phyloP scores from a whole-genome alignment of 2,797 vertebrate species.

The Anabacerthia variegaticeps region DNA sequence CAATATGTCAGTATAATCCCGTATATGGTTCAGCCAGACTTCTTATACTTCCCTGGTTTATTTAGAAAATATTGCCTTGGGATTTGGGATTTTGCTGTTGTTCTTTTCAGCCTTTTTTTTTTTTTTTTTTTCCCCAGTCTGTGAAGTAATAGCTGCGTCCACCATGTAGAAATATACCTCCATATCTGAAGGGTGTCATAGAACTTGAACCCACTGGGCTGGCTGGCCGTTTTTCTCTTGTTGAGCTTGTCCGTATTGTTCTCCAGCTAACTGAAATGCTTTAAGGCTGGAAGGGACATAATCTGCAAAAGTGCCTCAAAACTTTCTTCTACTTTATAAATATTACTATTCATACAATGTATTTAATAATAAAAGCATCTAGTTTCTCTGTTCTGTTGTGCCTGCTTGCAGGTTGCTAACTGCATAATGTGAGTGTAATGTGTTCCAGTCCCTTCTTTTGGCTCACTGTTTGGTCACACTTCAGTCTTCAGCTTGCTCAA shows the following conservation, averaged over 20 bases:
- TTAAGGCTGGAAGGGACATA: not conserved
- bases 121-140: not conserved
- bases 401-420: not conserved
- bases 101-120: not conserved
- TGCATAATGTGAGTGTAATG: not conserved
- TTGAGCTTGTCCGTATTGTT: not conserved
- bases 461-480: not conserved
- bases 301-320: not conserved
- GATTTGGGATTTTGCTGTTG: not conserved
- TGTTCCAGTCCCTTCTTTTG: not conserved
- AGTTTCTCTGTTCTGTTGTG: not conserved
- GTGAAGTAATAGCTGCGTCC: not conserved
- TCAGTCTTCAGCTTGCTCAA: not conserved
- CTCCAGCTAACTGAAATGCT: not conserved
- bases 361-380: not conserved
- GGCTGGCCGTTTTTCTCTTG: not conserved
- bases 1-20: constrained; percentile 53
- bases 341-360: not conserved
- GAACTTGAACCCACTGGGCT: not conserved
- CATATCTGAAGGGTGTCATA: not conserved
- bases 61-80: not conserved
- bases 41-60: not conserved
- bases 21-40: not conserved
- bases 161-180: not conserved
- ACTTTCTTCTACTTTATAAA: not conserved